Evolutionary conservation across 2,797 vertebrate species (phyloP), one percentile per base, ranked within the genome.

Genomic region (Peromyscus attwateri): DNA sequence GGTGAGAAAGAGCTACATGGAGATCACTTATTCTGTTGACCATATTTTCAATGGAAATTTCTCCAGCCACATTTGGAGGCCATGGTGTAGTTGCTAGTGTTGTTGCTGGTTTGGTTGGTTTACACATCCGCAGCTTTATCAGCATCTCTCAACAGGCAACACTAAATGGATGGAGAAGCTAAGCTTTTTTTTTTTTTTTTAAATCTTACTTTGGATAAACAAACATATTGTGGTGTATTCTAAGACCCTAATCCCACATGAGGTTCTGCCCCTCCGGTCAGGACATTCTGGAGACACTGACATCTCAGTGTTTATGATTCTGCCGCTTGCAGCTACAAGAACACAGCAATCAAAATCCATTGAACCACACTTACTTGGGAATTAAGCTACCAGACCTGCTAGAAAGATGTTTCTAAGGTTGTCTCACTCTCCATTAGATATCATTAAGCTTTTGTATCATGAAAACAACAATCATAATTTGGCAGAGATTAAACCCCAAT

Each of bases 381-480:
- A 79, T 95, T 88, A 93, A 87, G 55, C 95, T 40, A 12, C 43
- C 49, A 71, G 37, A 70, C 90, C 7, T 70, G 21, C 70, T 25
- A 91, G 27, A 27, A 14, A 90, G 21, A 55, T 55, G 2, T 43
- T 89, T 77, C 64, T 71, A 25, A 43, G 70, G 40, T 57, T 21
- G 0, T 13, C 16, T 60, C 92, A 29, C 80, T 95, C 23, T 92
- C 57, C 64, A 73, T 17, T 82, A 37, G 14, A 49, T 79, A 57
- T 10, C 31, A 93, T 1, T 84, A 52, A 70, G 14, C 14, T 70
- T 94, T 92, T 82, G 82, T 76, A 80, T 49, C n/a, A 71, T 80
- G n/a, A 37, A 73, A 60, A 93, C 60, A 66, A 14, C 14, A 91
- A 60, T 8, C 37, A 77, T 46, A 77, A 92, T 91, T 84, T 95